Base-by-base conservation (phyloP, 2,888 invertebrate genomes). In the Amblyjoppa proteus region DNA sequence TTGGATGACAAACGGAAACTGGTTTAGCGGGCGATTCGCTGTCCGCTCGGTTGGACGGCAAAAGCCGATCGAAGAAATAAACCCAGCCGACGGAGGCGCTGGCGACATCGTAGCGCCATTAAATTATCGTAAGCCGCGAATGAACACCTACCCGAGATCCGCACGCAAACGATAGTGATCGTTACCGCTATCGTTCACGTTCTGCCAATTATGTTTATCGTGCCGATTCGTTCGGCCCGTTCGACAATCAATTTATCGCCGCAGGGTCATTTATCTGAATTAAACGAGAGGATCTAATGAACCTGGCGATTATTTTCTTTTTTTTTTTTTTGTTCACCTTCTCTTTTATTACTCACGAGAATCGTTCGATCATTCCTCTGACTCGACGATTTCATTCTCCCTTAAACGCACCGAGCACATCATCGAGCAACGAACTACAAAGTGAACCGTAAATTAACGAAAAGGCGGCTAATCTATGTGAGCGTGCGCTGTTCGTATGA, bases 1-100 rank as follows among this genome's bases (percentile, higher is more conserved):
- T 90, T 88, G 86, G 83, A 86, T 83, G 84, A 85, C 86, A 88
- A 89, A 90, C 89, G 88, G 86, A 87, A 88, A 89, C 88, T 87
- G 88, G 88, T 88, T 88, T 53, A 53, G 84, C 75, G 78, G 68
- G 77, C 74, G 53, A n/a, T 73, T 4, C 11, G 31, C 38, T 51
- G 25, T 71, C 51, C 70, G n/a, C 9, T 16, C 64, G 34, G 66
- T 34, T 64, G 11, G 58, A 76, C 68, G 56, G 51, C n/a, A 9
- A 74, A 56, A 20, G 64, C 20, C 20, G 56, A 53, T 1, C 61
- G 73, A 78, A 64, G 13, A 61, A 68, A 31, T 11, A 77, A 68
- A 56, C 53, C 16, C 38, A 41, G 25, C 28, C 28, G 25, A 56
- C 11, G 56, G 34, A 25, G 16, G 7, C 51, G 51, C 73, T 34